Evolutionary conservation across 2,888 invertebrate species (phyloP).

Genomic region (Ecdyonurus torrentis): DNA sequence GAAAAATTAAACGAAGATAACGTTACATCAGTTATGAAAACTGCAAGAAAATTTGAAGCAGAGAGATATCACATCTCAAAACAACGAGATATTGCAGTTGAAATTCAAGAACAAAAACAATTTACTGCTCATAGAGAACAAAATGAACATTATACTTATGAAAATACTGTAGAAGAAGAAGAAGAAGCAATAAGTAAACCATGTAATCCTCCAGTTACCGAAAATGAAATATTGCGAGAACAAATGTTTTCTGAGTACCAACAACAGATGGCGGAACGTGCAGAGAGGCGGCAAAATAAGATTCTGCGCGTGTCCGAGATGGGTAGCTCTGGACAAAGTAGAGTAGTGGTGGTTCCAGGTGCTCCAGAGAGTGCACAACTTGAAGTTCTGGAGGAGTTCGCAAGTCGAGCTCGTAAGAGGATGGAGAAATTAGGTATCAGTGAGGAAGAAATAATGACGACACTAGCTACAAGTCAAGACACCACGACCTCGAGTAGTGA

Average conservation of each 20-base stretch:
- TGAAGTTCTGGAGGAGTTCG: slow-evolving; percentile 4
- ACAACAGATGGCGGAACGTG: slow-evolving; percentile 56
- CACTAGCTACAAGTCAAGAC: too few relatives aligned
- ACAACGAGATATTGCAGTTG: slow-evolving; percentile 30
- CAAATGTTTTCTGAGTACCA: slow-evolving; percentile 77
- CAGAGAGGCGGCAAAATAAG: slow-evolving; percentile 61
- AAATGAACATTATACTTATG: slow-evolving; percentile 25
- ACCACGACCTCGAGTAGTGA: not conserved
- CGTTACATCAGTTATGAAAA: not conserved
- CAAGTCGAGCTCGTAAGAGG: slow-evolving; percentile 32
- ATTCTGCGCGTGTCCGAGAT: slow-evolving; percentile 41
- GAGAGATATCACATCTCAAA: slow-evolving; percentile 24
- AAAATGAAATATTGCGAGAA: slow-evolving; percentile 29
- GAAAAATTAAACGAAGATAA: not conserved
- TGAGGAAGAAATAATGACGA: slow-evolving; percentile 20
- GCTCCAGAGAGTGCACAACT: not conserved
- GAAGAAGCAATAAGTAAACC: too few relatives aligned
- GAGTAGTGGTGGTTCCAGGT: not conserved
- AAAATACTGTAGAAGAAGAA: not conserved
- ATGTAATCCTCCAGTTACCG: not conserved
- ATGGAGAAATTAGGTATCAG: slow-evolving; percentile 49
- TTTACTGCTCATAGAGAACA: slow-evolving; percentile 2
- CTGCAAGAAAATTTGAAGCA: not conserved
- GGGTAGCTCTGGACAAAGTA: slow-evolving; percentile 28
- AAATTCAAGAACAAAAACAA: slow-evolving; percentile 7